These are phyloP conservation scores for Microtus richardsoni DNA, from an alignment of 2,113 vertebrate genomes.

Conservation along the genomic window DNA sequence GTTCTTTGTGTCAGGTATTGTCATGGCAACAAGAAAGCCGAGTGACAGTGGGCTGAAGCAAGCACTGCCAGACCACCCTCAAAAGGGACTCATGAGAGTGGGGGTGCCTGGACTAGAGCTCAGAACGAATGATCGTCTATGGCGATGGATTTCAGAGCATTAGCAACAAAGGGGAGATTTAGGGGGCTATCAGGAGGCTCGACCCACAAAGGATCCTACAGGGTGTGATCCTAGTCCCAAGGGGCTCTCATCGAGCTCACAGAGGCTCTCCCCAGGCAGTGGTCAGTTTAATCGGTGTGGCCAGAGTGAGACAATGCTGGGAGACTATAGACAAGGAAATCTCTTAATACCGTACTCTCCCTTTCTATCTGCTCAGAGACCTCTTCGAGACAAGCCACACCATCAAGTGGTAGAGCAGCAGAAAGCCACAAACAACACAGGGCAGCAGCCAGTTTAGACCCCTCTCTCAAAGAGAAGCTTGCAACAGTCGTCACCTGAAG, in stretches of 20 bases:
- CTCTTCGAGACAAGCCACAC: background rate
- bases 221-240: accelerated
- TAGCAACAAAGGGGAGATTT: background rate
- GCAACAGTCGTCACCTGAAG: background rate
- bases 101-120: background rate
- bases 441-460: background rate
- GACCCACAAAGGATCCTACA: accelerated
- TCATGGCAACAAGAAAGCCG: background rate
- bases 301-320: background rate
- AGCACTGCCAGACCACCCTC: background rate
- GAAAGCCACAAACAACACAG: background rate
- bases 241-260: background rate
- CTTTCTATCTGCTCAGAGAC: background rate
- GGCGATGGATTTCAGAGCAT: background rate
- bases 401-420: background rate
- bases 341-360: background rate
- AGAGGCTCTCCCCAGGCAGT: background rate
- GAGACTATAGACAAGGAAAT: background rate
- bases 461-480: background rate
- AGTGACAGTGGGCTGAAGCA: background rate
- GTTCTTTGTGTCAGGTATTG: background rate
- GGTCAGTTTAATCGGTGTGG: background rate
- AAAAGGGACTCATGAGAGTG: background rate
- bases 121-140: background rate
- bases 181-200: background rate